Evolutionary conservation across 1,140 invertebrate genomes (phyloP).

Genomic region (Epicauta chinensis): DNA sequence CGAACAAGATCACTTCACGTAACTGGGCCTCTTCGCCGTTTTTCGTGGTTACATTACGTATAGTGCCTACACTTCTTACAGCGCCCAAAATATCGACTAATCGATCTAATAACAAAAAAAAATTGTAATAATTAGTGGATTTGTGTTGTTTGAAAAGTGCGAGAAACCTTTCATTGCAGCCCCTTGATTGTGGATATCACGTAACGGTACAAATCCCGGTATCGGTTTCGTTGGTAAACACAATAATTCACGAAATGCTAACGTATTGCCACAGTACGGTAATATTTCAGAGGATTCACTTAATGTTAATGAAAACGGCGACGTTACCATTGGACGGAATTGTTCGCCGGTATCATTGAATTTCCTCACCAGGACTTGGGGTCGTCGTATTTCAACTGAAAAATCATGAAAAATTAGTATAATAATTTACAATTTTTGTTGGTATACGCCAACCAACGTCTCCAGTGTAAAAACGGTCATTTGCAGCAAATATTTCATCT

Average conservation of each 20-base stretch:
- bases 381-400: conserved; percentile 56
- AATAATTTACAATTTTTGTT: not conserved
- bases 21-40: conserved; percentile 45
- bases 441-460: conserved; percentile 50
- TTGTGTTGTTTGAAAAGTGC: not conserved
- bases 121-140: not conserved
- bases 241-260: conserved; percentile 44
- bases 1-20: conserved; percentile 46
- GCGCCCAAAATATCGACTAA: conserved; percentile 48
- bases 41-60: conserved; percentile 47
- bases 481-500: conserved; percentile 51
- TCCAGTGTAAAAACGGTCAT: conserved; percentile 54
- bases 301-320: conserved; percentile 52
- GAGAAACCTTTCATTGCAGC: conserved; percentile 21
- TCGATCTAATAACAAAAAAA: not conserved
- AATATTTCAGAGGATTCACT: conserved; percentile 56
- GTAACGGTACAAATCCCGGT: conserved; percentile 46
- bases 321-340: conserved; percentile 55
- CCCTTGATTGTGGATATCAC: conserved; percentile 43
- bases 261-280: conserved; percentile 48
- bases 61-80: conserved; percentile 45
- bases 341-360: conserved; percentile 49
- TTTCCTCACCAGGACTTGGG: conserved; percentile 50
- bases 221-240: conserved; percentile 54
- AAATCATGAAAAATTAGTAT: conserved; percentile 22